Evolutionary conservation across 2,797 vertebrate species (phyloP).

Genomic region (Onychomys torridus): DNA sequence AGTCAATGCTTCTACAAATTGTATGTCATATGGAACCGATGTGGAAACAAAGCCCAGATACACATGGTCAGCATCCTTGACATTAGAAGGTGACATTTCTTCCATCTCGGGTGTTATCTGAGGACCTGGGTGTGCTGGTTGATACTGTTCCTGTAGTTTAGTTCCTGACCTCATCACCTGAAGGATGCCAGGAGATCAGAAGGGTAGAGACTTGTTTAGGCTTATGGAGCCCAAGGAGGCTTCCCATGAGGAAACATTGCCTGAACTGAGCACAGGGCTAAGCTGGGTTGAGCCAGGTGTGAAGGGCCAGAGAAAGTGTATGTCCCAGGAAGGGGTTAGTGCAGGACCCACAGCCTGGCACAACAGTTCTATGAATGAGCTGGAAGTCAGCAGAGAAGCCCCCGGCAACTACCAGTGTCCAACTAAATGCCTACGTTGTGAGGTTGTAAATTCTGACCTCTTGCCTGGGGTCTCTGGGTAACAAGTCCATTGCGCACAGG

Average conservation of each 20-base stretch:
- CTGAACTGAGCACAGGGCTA: neutral
- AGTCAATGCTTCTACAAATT: neutral
- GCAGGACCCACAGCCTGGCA: neutral
- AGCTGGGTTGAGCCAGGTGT: neutral
- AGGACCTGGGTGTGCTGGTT: neutral
- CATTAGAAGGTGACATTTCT: neutral
- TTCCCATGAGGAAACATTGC: neutral
- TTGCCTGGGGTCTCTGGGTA: neutral
- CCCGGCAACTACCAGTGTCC: neutral
- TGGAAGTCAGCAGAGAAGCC: neutral
- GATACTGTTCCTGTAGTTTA: neutral
- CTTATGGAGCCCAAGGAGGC: neutral
- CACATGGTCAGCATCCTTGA: neutral
- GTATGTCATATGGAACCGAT: neutral
- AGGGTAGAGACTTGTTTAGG: rapidly evolving
- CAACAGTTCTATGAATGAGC: neutral
- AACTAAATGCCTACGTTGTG: rapidly evolving
- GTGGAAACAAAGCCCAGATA: neutral
- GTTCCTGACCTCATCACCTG: neutral
- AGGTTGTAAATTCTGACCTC: neutral
- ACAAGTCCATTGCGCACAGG: neutral
- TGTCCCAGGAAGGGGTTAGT: neutral
- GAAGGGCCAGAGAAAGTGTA: neutral
- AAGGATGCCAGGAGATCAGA: neutral
- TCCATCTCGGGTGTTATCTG: neutral